Evolutionary conservation across 2,797 vertebrate genomes (phyloP).

Genomic region (Pachyuromys duprasi): DNA sequence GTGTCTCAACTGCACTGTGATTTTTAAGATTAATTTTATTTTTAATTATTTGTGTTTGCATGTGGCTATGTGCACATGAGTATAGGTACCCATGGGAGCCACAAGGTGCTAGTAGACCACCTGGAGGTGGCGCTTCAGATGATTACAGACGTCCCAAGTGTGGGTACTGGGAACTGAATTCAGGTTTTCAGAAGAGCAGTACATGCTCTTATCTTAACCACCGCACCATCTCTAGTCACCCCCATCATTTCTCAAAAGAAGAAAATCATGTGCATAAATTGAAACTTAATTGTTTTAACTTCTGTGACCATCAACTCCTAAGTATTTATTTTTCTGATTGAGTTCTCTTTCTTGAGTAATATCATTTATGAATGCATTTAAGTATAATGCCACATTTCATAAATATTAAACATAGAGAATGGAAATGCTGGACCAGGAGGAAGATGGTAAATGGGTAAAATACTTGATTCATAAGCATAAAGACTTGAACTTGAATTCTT

Average conservation of each 20-base stretch:
- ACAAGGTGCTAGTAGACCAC: neutral
- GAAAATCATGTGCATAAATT: neutral
- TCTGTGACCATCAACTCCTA: neutral
- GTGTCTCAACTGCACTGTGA: neutral
- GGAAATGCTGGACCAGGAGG: neutral
- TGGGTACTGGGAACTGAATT: neutral
- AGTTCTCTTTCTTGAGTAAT: neutral
- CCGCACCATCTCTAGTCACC: neutral
- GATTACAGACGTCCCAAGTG: neutral
- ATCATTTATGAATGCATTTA: neutral
- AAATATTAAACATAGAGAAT: neutral
- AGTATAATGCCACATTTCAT: neutral
- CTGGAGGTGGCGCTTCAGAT: neutral
- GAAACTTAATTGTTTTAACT: constrained; percentile 52
- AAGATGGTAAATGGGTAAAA: neutral
- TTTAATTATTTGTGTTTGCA: neutral
- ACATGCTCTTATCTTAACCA: neutral
- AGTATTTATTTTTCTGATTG: constrained; percentile 5
- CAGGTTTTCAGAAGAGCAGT: neutral
- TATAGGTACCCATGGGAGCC: neutral
- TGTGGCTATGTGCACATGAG: neutral
- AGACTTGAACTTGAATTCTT: neutral
- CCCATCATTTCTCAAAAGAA: neutral
- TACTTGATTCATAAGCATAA: neutral
- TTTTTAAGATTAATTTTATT: constrained; percentile 4